These are phyloP conservation scores for Copsychus sechellarum DNA, from an alignment of 2,113 vertebrate genomes.

Conservation along the genomic window DNA sequence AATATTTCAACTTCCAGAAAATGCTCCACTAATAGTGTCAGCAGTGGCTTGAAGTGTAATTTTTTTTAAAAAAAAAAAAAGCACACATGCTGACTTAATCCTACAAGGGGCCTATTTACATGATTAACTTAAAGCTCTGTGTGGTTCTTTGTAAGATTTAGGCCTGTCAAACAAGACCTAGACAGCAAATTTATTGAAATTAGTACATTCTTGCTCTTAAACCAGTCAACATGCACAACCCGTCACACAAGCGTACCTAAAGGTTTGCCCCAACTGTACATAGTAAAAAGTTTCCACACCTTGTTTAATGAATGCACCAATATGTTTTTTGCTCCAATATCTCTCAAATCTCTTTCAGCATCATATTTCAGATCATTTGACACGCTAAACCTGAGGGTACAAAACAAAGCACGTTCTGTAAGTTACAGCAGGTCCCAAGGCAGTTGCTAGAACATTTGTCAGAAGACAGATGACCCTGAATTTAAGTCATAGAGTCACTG, in stretches of 20 bases:
- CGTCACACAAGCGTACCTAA: slow-evolving; percentile 47
- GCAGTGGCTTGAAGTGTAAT: background rate
- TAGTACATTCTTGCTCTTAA: background rate
- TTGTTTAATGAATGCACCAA: slow-evolving; percentile 96
- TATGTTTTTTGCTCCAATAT: slow-evolving; percentile 98
- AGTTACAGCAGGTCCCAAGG: background rate
- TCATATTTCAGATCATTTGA: slow-evolving; percentile 98
- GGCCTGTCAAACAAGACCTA: slow-evolving; percentile 6
- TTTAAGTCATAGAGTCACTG: background rate
- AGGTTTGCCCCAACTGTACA: slow-evolving; percentile 50
- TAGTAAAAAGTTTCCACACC: slow-evolving; percentile 78
- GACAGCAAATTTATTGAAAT: background rate
- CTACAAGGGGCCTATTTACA: background rate
- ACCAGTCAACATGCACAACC: slow-evolving; percentile 2
- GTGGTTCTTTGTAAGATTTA: background rate
- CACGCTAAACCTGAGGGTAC: slow-evolving; percentile 89
- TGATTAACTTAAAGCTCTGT: background rate
- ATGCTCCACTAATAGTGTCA: background rate
- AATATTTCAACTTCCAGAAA: background rate
- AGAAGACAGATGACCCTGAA: background rate
- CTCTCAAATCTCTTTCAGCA: slow-evolving; percentile 93
- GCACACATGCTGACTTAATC: background rate
- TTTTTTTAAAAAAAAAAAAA: background rate
- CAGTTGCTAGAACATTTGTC: background rate
- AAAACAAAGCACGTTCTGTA: background rate